Conservation (phyloP, 2,113 vertebrate genomes). For the Podilymbus podiceps region DNA sequence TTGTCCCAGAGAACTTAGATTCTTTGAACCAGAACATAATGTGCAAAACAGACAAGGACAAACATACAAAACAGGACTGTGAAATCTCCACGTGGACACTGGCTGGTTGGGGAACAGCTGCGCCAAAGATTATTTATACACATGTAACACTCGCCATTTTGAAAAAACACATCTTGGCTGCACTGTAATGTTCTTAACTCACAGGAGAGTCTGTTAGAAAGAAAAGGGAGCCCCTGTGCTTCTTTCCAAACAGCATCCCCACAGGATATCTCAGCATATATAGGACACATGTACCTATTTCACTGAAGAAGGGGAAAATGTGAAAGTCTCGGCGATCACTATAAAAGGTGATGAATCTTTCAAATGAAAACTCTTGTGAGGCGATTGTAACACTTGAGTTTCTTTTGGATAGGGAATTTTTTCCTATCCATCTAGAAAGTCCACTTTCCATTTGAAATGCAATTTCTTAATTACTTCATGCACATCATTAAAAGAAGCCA, state of each 20-base stretch:
- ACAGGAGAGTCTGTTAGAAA: background rate
- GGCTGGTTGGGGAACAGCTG: constrained; percentile 41
- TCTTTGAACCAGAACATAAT: constrained; percentile 33
- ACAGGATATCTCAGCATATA: background rate
- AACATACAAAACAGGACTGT: background rate
- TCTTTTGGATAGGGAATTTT: background rate
- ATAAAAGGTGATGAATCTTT: background rate
- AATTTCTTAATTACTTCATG: background rate
- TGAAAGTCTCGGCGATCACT: background rate
- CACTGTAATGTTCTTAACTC: background rate
- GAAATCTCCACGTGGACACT: background rate
- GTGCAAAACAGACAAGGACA: constrained; percentile 16
- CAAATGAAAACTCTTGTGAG: background rate
- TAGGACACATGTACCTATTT: background rate
- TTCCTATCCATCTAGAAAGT: background rate
- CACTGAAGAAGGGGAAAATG: background rate
- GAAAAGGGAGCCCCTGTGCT: background rate
- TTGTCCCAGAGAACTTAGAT: background rate
- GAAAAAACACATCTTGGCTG: background rate
- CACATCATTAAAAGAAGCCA: background rate
- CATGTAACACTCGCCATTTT: background rate
- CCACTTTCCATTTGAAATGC: background rate
- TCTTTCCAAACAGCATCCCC: background rate
- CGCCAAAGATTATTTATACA: background rate
- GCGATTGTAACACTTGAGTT: background rate